Conservation (phyloP, 2,888 invertebrate species). For the Netelia virgata region DNA sequence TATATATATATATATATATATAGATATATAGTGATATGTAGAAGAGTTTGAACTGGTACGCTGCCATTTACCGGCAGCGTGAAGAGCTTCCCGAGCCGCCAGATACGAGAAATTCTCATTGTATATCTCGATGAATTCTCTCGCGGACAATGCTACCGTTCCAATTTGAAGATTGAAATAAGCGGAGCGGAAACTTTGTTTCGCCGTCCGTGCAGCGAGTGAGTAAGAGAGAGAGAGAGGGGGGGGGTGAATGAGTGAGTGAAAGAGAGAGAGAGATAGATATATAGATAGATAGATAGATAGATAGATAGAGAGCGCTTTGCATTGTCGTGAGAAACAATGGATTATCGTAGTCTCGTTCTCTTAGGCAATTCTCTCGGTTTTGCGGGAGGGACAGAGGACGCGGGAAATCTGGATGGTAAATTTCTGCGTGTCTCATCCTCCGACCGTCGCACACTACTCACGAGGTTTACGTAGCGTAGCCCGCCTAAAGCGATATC, state of each 20-base stretch:
- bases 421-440: constrained; percentile 18
- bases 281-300: background rate
- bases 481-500: no score
- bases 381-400: background rate
- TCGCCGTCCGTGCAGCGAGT: constrained; percentile 55
- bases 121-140: constrained; percentile 54
- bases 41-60: background rate
- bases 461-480: background rate
- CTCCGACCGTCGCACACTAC: background rate
- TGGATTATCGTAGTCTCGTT: constrained; percentile 56
- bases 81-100: constrained; percentile 3
- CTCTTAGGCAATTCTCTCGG: constrained; percentile 26
- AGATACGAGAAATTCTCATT: constrained; percentile 50
- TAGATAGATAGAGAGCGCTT: background rate
- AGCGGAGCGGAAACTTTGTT: constrained; percentile 67
- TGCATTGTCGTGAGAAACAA: constrained; percentile 66
- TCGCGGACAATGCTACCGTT: constrained; percentile 58
- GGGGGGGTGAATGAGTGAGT: no score
- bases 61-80: constrained; percentile 26
- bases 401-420: background rate
- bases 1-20: no score
- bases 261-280: background rate
- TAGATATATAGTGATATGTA: no score
- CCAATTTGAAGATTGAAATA: constrained; percentile 68
- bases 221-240: background rate